Conservation (phyloP, 1,140 invertebrate genomes). For the Latrodectus geometricus region DNA sequence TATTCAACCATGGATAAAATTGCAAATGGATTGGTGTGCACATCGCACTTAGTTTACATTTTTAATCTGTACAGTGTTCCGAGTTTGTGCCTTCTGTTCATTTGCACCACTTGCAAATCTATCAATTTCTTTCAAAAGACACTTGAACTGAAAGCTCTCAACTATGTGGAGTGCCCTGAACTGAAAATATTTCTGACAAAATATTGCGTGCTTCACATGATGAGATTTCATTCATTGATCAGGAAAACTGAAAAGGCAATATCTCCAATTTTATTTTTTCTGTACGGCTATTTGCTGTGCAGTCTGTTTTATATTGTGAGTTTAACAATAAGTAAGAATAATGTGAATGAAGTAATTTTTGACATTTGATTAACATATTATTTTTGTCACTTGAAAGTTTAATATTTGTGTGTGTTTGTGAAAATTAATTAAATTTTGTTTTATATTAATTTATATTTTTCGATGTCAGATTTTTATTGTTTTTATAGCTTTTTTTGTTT, state of each 20-base stretch:
- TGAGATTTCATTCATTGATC: not conserved
- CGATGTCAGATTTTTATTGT: no score
- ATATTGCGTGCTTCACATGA: not conserved
- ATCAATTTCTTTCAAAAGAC: not conserved
- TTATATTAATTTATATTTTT: no score
- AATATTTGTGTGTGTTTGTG: no score
- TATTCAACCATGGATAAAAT: not conserved
- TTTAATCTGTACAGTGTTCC: constrained; percentile 17
- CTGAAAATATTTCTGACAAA: not conserved
- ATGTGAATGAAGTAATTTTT: no score
- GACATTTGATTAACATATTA: no score
- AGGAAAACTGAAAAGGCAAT: not conserved
- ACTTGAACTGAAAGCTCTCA: not conserved
- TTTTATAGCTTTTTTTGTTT: no score
- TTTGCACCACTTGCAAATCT: not conserved
- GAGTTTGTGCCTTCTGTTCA: not conserved
- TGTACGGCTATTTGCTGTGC: constrained; percentile 11
- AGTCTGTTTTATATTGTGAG: constrained; percentile 38
- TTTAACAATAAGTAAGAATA: constrained; percentile 16
- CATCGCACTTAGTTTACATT: constrained; percentile 2
- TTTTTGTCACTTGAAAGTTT: no score
- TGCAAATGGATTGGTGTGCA: not conserved
- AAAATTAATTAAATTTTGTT: no score
- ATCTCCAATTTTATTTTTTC: constrained; percentile 15
- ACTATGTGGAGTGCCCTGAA: not conserved